phyloP scores from a whole-genome alignment of 2,888 invertebrate species.

The Neocrepidodera transversa region DNA sequence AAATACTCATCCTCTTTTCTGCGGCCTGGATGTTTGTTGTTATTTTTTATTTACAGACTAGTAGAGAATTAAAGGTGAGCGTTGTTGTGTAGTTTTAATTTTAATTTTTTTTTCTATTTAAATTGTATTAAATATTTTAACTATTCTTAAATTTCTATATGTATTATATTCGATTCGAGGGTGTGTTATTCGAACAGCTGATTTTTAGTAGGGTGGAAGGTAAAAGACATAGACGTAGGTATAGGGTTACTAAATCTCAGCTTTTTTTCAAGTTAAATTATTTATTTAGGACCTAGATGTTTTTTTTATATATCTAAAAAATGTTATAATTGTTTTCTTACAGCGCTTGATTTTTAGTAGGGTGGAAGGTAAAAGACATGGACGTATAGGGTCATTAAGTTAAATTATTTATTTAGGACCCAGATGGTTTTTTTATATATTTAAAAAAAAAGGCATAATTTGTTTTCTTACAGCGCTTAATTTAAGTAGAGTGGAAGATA shows the following conservation, averaged over 20 bases:
- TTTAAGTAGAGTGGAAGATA: neutral
- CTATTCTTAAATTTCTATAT: no score
- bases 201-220: constrained; percentile 4
- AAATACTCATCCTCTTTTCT: constrained; percentile 67
- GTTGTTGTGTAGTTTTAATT: neutral
- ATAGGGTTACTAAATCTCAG: no score
- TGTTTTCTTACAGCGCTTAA: constrained; percentile 7
- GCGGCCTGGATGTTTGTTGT: constrained; percentile 71
- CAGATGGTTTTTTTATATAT: no score
- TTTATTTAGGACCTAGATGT: no score
- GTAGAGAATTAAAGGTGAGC: constrained; percentile 65
- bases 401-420: no score
- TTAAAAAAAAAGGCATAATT: no score
- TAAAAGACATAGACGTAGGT: neutral
- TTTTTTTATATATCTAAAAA: no score
- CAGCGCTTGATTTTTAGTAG: constrained; percentile 1
- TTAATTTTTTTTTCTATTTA: no score
- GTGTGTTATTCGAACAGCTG: constrained; percentile 16
- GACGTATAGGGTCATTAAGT: no score
- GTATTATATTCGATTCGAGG: neutral
- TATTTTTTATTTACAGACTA: constrained; percentile 68
- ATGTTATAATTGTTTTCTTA: constrained; percentile 9
- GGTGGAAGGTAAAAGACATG: neutral
- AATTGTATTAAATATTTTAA: no score
- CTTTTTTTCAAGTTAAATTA: no score